phyloP scores from a whole-genome alignment of 2,113 vertebrate species.

The Clinocottus analis region DNA sequence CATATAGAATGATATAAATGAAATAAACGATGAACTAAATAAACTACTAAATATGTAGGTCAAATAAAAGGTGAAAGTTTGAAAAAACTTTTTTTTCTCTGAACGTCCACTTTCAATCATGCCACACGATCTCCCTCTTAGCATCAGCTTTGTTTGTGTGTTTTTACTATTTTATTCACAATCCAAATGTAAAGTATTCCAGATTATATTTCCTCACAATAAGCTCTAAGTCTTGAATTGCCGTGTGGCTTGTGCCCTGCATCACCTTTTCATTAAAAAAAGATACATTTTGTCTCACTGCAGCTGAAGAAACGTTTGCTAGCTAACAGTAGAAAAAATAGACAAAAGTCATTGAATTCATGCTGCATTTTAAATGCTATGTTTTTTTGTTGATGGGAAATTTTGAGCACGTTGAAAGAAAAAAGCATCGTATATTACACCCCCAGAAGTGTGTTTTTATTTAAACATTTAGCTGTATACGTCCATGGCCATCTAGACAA shows the following conservation, averaged over 20 bases:
- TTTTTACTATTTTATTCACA: background rate
- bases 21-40: background rate
- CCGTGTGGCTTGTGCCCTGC: background rate
- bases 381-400: background rate
- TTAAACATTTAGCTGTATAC: background rate
- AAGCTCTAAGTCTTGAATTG: background rate
- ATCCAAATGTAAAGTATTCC: background rate
- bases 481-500: background rate
- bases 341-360: background rate
- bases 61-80: background rate
- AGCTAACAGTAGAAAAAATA: background rate
- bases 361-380: too few relatives aligned
- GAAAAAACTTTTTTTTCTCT: background rate
- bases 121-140: background rate
- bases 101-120: background rate
- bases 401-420: too few relatives aligned
- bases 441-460: background rate
- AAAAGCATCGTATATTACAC: background rate
- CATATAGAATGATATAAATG: background rate
- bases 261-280: background rate
- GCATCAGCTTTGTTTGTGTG: background rate
- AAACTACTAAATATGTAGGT: background rate
- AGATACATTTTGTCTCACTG: background rate
- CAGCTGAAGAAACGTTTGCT: too few relatives aligned
- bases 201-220: background rate